Evolutionary conservation across 2,797 vertebrate genomes (phyloP).

Genomic region (Pterois miles): DNA sequence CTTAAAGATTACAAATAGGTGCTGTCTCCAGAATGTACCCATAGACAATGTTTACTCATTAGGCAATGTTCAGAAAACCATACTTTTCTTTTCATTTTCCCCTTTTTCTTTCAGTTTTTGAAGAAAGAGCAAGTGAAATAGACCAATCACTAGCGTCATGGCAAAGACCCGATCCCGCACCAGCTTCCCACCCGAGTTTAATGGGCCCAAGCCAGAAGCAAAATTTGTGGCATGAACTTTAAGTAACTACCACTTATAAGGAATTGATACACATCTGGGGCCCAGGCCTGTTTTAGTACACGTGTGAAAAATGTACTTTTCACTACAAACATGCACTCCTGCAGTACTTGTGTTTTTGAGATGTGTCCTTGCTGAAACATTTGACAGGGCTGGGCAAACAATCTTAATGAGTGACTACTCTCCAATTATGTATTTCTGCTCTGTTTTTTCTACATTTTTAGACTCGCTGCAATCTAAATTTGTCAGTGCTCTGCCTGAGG

Average conservation of each 20-base stretch:
- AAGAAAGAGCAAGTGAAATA: not conserved
- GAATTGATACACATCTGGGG: not conserved
- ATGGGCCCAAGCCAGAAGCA: not conserved
- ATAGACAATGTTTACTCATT: not conserved
- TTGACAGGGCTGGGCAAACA: constrained; percentile 41
- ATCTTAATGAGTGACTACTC: constrained; percentile 60
- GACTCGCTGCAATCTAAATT: constrained; percentile 61
- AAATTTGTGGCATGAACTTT: not conserved
- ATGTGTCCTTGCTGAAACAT: constrained; percentile 1
- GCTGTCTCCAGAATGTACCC: not conserved
- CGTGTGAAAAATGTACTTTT: not conserved
- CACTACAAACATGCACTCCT: not conserved
- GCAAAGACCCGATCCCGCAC: not conserved
- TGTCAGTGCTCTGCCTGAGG: constrained; percentile 51
- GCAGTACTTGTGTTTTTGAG: not conserved
- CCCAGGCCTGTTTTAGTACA: not conserved
- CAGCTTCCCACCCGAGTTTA: not conserved
- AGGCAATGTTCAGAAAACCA: not conserved
- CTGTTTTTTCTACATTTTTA: constrained; percentile 52
- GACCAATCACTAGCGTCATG: not conserved
- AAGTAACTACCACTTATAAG: not conserved
- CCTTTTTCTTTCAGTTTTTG: not conserved
- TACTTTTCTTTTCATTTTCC: not conserved
- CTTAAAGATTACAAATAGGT: not conserved
- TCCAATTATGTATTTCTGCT: constrained; percentile 63